Evolutionary conservation across 2,888 invertebrate genomes (phyloP).

Genomic region (Tillus elongatus): DNA sequence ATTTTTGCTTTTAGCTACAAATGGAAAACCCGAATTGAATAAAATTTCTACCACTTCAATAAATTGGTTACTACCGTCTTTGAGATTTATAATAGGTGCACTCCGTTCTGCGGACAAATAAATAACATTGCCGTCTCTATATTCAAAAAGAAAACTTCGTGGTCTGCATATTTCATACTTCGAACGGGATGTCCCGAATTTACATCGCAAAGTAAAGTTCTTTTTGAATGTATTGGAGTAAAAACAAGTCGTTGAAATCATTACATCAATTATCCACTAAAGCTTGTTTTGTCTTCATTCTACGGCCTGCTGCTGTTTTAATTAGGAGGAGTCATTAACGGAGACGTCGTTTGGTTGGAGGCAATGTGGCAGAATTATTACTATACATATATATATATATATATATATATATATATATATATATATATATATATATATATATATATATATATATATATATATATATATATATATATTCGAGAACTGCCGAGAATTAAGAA

Average conservation of each 20-base stretch:
- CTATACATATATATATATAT: too few species aligned
- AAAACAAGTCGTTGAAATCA: slow-evolving; percentile 23
- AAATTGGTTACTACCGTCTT: slow-evolving; percentile 35
- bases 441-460: too few species aligned
- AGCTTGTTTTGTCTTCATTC: too few species aligned
- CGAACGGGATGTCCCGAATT: slow-evolving; percentile 16
- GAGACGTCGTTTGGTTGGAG: too few species aligned
- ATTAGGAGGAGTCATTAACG: too few species aligned
- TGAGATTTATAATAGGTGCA: slow-evolving; percentile 30
- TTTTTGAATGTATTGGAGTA: slow-evolving; percentile 10
- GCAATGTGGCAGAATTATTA: too few species aligned
- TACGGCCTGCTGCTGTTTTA: too few species aligned
- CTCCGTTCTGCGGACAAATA: slow-evolving; percentile 26
- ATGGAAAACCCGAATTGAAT: slow-evolving; percentile 38
- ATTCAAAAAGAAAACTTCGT: slow-evolving; percentile 22
- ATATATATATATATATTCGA: too few species aligned
- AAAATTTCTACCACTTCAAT: slow-evolving; percentile 37
- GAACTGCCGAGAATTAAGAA: too few species aligned
- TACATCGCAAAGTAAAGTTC: slow-evolving; percentile 20
- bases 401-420: too few species aligned
- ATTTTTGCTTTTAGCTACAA: slow-evolving; percentile 18
- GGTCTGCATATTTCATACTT: slow-evolving; percentile 25
- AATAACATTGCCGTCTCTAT: too few species aligned
- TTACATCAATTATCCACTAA: slow-evolving; percentile 30
- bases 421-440: too few species aligned